Conservation (phyloP, 2,888 invertebrate species). For the Drosophila barbarae region DNA sequence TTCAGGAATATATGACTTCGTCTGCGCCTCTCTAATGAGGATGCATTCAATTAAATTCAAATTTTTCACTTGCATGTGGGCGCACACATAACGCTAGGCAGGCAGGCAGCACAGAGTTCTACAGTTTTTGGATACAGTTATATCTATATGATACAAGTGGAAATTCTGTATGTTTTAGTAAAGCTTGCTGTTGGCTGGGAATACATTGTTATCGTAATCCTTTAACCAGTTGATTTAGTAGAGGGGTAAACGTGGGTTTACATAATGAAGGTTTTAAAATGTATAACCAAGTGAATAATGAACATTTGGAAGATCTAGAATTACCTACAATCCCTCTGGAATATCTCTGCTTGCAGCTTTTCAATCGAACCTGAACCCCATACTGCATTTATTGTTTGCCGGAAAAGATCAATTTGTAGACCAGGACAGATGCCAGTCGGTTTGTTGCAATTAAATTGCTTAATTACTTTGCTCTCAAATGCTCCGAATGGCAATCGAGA, state of each 20-base stretch:
- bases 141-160: neutral
- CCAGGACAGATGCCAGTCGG: neutral
- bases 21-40: conserved; percentile 38
- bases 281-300: neutral
- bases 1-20: conserved; percentile 22
- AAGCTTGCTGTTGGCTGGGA: neutral
- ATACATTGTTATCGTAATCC: conserved; percentile 9
- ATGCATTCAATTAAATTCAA: conserved; percentile 38
- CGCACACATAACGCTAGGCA: conserved; percentile 9
- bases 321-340: neutral
- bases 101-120: neutral
- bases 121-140: neutral
- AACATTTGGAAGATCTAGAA: neutral
- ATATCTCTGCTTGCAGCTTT: neutral
- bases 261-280: neutral
- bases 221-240: neutral
- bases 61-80: conserved; percentile 32
- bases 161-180: conserved; percentile 1
- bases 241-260: neutral
- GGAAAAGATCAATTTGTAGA: conserved; percentile 13
- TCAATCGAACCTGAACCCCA: neutral
- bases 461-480: conserved; percentile 9
- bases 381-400: neutral
- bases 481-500: neutral
- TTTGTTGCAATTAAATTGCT: conserved; percentile 15